Percentiles rank a stretch among this genome's conserved stretches.
phyloP scores from a whole-genome alignment of 2,113 vertebrate species.

The Takifugu flavidus region DNA sequence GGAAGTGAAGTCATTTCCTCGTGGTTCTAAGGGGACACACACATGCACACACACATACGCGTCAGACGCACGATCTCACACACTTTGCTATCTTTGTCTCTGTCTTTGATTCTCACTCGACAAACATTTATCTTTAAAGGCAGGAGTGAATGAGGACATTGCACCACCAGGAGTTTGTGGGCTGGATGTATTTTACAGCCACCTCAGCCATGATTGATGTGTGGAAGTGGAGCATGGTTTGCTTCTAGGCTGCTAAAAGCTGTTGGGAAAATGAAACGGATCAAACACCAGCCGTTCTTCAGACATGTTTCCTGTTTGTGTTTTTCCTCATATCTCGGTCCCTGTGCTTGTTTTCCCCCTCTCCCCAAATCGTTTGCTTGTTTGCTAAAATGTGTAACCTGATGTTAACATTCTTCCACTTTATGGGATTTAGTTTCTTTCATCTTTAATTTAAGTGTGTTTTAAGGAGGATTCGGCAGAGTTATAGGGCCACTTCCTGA shows the following conservation, averaged over 20 bases:
- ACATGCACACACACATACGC: constrained; percentile 15
- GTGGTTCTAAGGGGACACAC: constrained; percentile 31
- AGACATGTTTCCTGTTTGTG: constrained; percentile 29
- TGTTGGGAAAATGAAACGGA: not conserved
- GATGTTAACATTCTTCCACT: not conserved
- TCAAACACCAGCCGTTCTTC: constrained; percentile 22
- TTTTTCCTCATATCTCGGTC: not conserved
- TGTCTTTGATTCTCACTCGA: not conserved
- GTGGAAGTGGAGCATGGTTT: constrained; percentile 5
- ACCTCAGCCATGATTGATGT: constrained; percentile 12
- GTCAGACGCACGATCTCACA: not conserved
- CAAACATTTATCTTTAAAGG: constrained; percentile 1
- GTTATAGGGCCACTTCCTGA: not conserved
- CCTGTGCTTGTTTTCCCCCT: not conserved
- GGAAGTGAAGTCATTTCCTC: constrained; percentile 79
- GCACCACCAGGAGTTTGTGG: not conserved
- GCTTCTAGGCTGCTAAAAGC: not conserved
- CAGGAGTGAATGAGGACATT: not conserved
- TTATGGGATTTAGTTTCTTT: no score
- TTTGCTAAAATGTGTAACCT: not conserved
- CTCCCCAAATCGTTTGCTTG: no score
- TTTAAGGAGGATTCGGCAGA: no score
- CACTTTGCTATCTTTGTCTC: not conserved
- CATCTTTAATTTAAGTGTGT: no score
- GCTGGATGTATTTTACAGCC: constrained; percentile 8